A percentile compares a stretch with the other conserved stretches of the same genome.
Conservation (phyloP, 1,140 invertebrate genomes). For the Daktulosphaira vitifoliae region DNA sequence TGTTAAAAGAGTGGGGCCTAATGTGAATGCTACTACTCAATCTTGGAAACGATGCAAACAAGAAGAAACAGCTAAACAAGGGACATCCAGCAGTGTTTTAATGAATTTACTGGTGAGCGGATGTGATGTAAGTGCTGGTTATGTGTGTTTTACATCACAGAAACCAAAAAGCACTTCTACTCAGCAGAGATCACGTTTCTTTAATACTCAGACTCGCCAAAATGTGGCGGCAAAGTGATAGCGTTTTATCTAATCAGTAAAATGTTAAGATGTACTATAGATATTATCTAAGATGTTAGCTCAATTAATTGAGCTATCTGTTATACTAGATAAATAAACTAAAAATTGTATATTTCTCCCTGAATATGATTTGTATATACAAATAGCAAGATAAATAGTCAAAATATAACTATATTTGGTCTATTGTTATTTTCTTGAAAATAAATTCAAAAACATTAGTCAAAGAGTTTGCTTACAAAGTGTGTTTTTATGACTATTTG, state of each 20-base stretch:
- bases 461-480: too few species aligned
- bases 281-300: not conserved
- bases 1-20: constrained; percentile 23
- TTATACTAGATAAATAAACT: too few species aligned
- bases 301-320: too few species aligned
- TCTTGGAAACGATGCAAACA: constrained; percentile 21
- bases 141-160: constrained; percentile 57
- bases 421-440: too few species aligned
- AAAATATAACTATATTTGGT: too few species aligned
- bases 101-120: constrained; percentile 87
- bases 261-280: not conserved
- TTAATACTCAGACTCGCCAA: constrained; percentile 3
- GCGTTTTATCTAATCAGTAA: too few species aligned
- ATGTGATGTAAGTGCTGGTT: constrained; percentile 81
- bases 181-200: constrained; percentile 16
- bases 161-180: constrained; percentile 24
- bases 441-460: too few species aligned
- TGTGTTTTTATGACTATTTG: too few species aligned
- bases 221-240: constrained; percentile 22
- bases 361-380: too few species aligned
- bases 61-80: constrained; percentile 33
- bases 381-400: too few species aligned
- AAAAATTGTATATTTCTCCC: too few species aligned
- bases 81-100: constrained; percentile 55
- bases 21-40: not conserved